Percentiles rank a stretch among this genome's conserved stretches.
These are phyloP conservation scores for Salvelinus fontinalis DNA, from an alignment of 2,113 vertebrate genomes.

Conservation along the genomic window DNA sequence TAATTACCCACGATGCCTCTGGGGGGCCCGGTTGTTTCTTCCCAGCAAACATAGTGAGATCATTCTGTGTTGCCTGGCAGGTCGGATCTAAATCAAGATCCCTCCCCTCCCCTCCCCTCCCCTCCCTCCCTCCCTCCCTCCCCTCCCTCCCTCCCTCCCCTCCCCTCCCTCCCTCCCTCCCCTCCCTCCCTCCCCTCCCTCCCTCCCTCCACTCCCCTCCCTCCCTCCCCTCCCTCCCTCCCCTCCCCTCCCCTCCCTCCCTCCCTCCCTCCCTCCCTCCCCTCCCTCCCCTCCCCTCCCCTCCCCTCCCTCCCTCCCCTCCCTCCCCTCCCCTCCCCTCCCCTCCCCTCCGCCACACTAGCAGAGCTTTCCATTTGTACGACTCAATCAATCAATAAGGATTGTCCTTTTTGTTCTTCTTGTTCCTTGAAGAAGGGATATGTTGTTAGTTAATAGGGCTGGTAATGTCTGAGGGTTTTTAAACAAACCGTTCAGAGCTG, in stretches of 20 bases:
- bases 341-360: conserved; percentile 7
- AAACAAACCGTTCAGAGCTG: no score
- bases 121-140: no score
- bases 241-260: no score
- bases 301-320: fast-evolving
- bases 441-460: conserved; percentile 56
- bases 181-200: no score
- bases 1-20: conserved; percentile 92
- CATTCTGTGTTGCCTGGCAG: conserved; percentile 82
- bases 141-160: no score
- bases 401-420: conserved; percentile 72
- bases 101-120: conserved; percentile 32
- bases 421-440: conserved; percentile 68
- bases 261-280: no score
- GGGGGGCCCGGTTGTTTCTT: conserved; percentile 79
- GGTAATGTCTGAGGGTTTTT: no score
- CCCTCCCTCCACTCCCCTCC: no score
- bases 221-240: fast-evolving
- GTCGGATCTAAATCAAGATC: conserved; percentile 80
- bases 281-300: no score
- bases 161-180: fast-evolving
- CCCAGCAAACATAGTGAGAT: conserved; percentile 88
- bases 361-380: conserved; percentile 71
- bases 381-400: conserved; percentile 75
- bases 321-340: no score